Evolutionary conservation across 2,797 vertebrate genomes (phyloP), one percentile per base, ranked within the genome.

Genomic region (Chaenodraco wilsoni): DNA sequence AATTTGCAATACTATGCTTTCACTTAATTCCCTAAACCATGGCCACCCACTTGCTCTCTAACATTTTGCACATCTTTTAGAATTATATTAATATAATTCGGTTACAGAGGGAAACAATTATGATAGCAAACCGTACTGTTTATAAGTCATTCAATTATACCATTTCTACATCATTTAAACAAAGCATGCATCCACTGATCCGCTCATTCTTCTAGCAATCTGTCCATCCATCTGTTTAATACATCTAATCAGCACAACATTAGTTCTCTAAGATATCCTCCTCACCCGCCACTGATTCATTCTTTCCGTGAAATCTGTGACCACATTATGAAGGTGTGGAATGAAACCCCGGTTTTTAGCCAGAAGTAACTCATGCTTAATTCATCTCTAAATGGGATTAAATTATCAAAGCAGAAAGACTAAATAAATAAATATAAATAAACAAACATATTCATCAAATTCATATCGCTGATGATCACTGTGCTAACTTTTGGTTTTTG

Each of bases 141-240:
- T 75, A 44, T 73, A 52, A 15, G 17, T 37, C 31, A 37, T 45
- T 59, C 17, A 69, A 27, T 44, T 4, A 69, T 56, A 50, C 41
- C 19, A 51, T 75, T 49, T 81, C 12, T n/a, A 49, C 56, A 60
- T 68, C 11, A 51, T 70, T 81, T 41, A 60, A 84, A 88, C 74
- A 86, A 87, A 83, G 52, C 65, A 61, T 16, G 41, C 33, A 67
- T 74, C 62, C 74, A 61, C 81, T 91, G 75, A 90, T 81, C 83
- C 63, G 43, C 58, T 80, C 74, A 87, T 89, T 88, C 80, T 87
- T 84, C 44, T 12, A 23, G 52, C 91, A 93, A 92, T 89, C 92
- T 93, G 92, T 88, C 60, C 64, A 55, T 76, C 92, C 91, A 93
- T 93, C 91, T 92, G 91, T 82, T 88, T 69, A 84, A 84, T 88